Conservation (phyloP, 2,888 invertebrate species). For the Cantharis lateralis region DNA sequence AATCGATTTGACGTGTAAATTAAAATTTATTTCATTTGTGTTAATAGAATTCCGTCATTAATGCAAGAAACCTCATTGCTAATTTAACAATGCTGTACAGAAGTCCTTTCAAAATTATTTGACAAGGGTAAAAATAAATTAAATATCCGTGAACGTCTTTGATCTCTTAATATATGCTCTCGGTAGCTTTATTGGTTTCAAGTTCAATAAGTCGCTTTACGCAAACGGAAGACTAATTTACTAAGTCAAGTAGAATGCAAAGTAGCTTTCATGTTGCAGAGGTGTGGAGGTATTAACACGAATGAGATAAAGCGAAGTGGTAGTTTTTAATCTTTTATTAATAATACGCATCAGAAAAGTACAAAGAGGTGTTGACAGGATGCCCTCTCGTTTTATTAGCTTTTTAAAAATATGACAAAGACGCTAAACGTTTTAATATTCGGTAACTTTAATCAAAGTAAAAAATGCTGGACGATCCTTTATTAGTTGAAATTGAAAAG, state of each 20-base stretch:
- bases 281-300: background rate
- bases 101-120: slow-evolving; percentile 6
- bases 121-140: slow-evolving; percentile 17
- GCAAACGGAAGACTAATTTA: slow-evolving; percentile 30
- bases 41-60: background rate
- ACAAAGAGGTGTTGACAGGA: background rate
- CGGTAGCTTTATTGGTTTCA: slow-evolving; percentile 2
- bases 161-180: slow-evolving; percentile 16
- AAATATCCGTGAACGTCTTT: slow-evolving; percentile 13
- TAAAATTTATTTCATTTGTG: background rate
- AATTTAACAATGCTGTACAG: slow-evolving; percentile 9
- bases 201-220: background rate
- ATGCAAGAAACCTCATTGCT: slow-evolving; percentile 8
- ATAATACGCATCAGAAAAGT: background rate
- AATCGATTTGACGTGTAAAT: background rate
- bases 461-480: slow-evolving; percentile 7
- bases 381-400: background rate
- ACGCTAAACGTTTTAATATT: background rate
- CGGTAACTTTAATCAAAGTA: background rate
- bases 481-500: slow-evolving; percentile 11
- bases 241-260: slow-evolving; percentile 28
- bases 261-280: slow-evolving; percentile 23
- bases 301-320: background rate
- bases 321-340: background rate
- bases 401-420: background rate